Conservation (phyloP, 2,113 vertebrate genomes). For the Muntiacus reevesi region DNA sequence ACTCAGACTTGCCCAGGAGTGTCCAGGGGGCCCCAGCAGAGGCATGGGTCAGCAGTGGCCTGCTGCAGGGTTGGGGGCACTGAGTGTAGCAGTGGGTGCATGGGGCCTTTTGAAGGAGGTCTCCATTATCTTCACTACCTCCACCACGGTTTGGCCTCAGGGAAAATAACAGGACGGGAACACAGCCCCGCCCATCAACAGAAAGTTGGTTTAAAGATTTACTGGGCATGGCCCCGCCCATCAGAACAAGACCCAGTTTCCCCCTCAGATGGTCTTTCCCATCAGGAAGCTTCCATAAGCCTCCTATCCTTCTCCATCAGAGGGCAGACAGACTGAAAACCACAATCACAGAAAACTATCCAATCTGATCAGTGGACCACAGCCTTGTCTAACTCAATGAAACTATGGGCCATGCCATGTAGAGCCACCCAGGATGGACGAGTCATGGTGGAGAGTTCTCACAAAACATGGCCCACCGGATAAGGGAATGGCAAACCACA, state of each 20-base stretch:
- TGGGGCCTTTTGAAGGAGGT: not conserved
- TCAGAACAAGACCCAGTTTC: not conserved
- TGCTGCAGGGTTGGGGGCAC: not conserved
- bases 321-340: not conserved
- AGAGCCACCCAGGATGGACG: not conserved
- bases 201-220: not conserved
- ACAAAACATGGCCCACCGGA: not conserved
- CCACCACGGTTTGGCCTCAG: not conserved
- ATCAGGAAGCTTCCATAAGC: not conserved
- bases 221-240: not conserved
- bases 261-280: not conserved
- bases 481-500: not conserved
- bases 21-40: not conserved
- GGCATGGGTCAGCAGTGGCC: fast-evolving
- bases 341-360: not conserved
- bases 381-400: not conserved
- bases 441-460: not conserved
- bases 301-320: not conserved
- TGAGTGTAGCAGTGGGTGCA: not conserved
- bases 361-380: not conserved
- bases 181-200: fast-evolving
- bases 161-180: not conserved
- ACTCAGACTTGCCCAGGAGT: not conserved
- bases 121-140: not conserved
- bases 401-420: not conserved